Percentiles rank a stretch among this genome's conserved stretches.
Conservation (phyloP, 2,888 invertebrate genomes). For the Hololepta plana region DNA sequence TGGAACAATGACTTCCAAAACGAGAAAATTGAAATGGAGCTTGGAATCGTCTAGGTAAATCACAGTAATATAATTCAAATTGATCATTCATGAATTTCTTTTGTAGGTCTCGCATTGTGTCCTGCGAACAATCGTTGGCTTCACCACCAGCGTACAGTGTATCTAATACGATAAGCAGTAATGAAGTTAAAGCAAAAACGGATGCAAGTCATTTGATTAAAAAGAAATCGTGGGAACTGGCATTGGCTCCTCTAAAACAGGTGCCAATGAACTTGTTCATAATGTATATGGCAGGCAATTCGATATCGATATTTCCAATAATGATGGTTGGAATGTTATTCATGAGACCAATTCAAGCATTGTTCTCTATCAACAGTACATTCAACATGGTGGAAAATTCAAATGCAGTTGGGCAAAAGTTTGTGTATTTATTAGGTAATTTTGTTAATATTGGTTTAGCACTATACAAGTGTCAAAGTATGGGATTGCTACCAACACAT, state of each 20-base stretch:
- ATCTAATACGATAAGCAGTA: constrained; percentile 49
- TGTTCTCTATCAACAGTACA: constrained; percentile 75
- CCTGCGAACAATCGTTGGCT: constrained; percentile 27
- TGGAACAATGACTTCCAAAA: too few relatives aligned
- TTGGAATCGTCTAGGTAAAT: constrained; percentile 21
- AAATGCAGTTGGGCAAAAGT: constrained; percentile 76
- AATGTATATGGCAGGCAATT: constrained; percentile 99
- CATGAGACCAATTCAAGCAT: constrained; percentile 86
- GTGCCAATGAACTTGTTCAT: constrained; percentile 99
- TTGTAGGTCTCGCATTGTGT: background rate
- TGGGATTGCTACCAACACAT: constrained; percentile 93
- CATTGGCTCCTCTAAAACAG: constrained; percentile 86
- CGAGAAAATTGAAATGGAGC: constrained; percentile 22
- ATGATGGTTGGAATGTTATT: constrained; percentile 99
- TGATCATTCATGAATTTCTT: background rate
- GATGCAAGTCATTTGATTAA: constrained; percentile 73
- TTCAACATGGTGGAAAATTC: constrained; percentile 91
- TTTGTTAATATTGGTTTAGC: constrained; percentile 80
- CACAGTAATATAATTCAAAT: constrained; percentile 6
- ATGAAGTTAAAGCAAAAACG: constrained; percentile 64
- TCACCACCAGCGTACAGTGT: constrained; percentile 76
- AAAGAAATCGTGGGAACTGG: constrained; percentile 94
- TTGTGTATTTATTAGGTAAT: constrained; percentile 88
- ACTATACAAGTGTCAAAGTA: constrained; percentile 92
- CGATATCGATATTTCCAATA: constrained; percentile 97